Conservation (phyloP, 2,888 invertebrate genomes). For the Didymodactylos carnosus region DNA sequence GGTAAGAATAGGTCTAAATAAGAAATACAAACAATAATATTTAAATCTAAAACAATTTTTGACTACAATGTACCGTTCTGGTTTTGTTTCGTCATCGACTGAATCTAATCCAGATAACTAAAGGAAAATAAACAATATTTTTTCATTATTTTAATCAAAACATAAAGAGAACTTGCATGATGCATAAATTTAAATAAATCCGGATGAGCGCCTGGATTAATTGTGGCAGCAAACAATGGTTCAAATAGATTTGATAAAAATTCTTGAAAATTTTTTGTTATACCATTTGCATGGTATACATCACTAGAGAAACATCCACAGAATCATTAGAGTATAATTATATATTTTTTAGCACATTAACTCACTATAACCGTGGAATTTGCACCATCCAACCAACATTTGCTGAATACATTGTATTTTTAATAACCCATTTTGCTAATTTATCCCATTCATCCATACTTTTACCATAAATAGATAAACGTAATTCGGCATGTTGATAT, state of each 20-base stretch:
- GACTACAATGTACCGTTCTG: too few relatives aligned
- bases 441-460: constrained; percentile 81
- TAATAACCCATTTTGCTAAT: constrained; percentile 82
- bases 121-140: too few relatives aligned
- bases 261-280: constrained; percentile 82
- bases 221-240: constrained; percentile 86
- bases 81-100: constrained; percentile 96
- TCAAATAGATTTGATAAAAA: constrained; percentile 79
- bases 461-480: constrained; percentile 89
- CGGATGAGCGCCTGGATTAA: constrained; percentile 69
- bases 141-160: too few relatives aligned
- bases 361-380: constrained; percentile 86
- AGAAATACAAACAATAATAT: too few relatives aligned
- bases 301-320: constrained; percentile 46
- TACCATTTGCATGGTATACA: constrained; percentile 80
- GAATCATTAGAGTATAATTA: constrained; percentile 1
- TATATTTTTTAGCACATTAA: constrained; percentile 21
- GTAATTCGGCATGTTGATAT: constrained; percentile 86
- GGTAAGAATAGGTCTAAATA: constrained; percentile 65
- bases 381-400: constrained; percentile 94
- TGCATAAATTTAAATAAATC: constrained; percentile 66
- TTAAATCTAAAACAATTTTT: too few relatives aligned
- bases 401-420: constrained; percentile 74
- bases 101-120: constrained; percentile 92
- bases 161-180: constrained; percentile 44